Evolutionary conservation across 2,888 invertebrate genomes (phyloP), one percentile per base, ranked within the genome.

Genomic region (Aphidoletes aphidimyza): DNA sequence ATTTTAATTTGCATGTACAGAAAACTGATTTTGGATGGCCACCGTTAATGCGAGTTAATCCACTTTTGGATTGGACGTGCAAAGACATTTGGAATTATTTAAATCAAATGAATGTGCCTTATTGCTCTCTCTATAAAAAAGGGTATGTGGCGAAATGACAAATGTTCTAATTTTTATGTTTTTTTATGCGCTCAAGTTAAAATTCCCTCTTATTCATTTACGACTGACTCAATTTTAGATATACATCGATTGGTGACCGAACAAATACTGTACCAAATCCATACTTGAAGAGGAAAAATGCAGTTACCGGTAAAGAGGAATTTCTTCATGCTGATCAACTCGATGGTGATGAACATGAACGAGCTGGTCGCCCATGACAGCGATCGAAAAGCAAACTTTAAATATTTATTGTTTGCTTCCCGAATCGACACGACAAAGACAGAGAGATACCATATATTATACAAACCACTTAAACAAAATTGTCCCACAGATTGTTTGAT

Each of bases 21-120:
- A 92, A 92, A 89, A 98, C 98, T 0, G 99, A 99, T 90, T 88
- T 92, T 0, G 94, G 92, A 86, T 99, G 99, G 99, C 98, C 99
- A 0, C 92, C 93, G 87, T 91, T 98, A 86, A 93, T 98, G 92
- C 91, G 99, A 83, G 94, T 98, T 5, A 96, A 93, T 88, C 98
- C 98, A 0, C 90, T 99, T 22, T 91, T 99, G n/a, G 93, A 97
- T 87, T 99, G 98, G 98, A 92, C 92, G 14, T 98, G 97, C 89
- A 92, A 93, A 37, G 95, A 98, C 88, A 93, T 99, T 85, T 99
- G 99, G 99, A 92, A 93, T 85, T 98, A 97, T 88, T 92, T 99
- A 6, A 90, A 95, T 34, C 91, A 92, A 78, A 92, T 95, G 84
- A 91, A 93, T 85, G 93, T 99, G 85, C 96, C 97, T 34, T 99